These are phyloP conservation scores for Hemicentrotus pulcherrimus DNA, from an alignment of 35 echinoderm and acorn worm species.

Conservation along the genomic window DNA sequence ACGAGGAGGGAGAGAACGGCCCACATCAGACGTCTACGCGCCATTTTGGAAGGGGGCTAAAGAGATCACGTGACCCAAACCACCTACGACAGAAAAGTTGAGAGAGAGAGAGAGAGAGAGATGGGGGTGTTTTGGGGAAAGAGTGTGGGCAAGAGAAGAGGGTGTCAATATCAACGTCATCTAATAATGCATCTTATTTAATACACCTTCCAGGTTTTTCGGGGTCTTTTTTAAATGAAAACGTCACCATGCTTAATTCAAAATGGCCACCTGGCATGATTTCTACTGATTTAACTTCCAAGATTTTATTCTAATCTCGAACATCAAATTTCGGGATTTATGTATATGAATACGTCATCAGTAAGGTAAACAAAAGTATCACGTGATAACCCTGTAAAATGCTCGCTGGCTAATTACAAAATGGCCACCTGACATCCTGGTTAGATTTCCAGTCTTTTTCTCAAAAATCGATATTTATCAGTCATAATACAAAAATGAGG, in stretches of 20 bases:
- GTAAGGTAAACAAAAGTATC: too few species aligned
- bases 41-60: slow-evolving; percentile 22
- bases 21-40: slow-evolving; percentile 25
- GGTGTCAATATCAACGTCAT: background rate
- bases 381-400: too few species aligned
- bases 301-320: too few species aligned
- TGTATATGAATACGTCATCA: too few species aligned
- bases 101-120: background rate
- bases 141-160: background rate
- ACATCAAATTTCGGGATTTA: too few species aligned
- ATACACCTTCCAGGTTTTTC: background rate
- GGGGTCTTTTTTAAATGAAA: background rate
- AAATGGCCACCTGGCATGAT: background rate
- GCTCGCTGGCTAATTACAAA: too few species aligned
- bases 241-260: background rate
- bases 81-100: background rate
- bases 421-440: too few species aligned
- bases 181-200: background rate
- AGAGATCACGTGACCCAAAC: background rate
- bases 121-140: background rate
- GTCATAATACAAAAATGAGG: too few species aligned
- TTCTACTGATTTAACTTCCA: too few species aligned
- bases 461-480: too few species aligned
- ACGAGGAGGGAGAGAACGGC: slow-evolving; percentile 11
- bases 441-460: too few species aligned